Evolutionary conservation across 2,797 vertebrate genomes (phyloP).

Genomic region (Silurus aristotelis): DNA sequence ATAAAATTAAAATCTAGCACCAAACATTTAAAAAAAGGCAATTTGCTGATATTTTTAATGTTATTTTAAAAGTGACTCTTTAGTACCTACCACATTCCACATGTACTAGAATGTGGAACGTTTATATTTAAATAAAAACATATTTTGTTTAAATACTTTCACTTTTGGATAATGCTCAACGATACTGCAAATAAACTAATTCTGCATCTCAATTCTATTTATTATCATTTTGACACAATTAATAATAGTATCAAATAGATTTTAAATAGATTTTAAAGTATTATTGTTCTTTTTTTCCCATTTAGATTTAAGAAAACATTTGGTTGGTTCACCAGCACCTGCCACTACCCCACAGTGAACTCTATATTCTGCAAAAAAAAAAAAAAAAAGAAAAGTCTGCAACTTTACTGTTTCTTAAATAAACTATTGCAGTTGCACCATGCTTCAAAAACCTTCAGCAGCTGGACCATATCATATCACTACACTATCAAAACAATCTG

Average conservation of each 20-base stretch:
- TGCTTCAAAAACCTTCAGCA: conserved; percentile 15
- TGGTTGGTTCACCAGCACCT: neutral
- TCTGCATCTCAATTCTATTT: neutral
- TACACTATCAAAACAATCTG: neutral
- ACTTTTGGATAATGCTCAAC: neutral
- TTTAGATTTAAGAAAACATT: conserved; percentile 51
- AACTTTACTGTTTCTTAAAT: neutral
- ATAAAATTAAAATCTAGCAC: neutral
- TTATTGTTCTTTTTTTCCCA: neutral
- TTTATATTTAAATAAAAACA: neutral
- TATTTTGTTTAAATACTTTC: too few relatives aligned
- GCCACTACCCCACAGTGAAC: neutral
- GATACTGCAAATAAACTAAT: neutral
- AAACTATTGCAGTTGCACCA: neutral
- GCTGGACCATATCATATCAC: conserved; percentile 26
- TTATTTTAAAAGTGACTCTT: neutral
- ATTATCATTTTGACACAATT: neutral
- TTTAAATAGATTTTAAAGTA: neutral
- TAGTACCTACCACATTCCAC: neutral
- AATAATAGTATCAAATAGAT: neutral
- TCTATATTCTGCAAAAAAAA: neutral
- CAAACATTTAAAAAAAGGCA: too few relatives aligned
- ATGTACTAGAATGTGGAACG: neutral
- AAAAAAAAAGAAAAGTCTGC: neutral
- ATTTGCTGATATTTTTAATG: neutral